These are phyloP conservation scores for Fistularia commersonii DNA, from an alignment of 2,797 vertebrate genomes.

Conservation along the genomic window DNA sequence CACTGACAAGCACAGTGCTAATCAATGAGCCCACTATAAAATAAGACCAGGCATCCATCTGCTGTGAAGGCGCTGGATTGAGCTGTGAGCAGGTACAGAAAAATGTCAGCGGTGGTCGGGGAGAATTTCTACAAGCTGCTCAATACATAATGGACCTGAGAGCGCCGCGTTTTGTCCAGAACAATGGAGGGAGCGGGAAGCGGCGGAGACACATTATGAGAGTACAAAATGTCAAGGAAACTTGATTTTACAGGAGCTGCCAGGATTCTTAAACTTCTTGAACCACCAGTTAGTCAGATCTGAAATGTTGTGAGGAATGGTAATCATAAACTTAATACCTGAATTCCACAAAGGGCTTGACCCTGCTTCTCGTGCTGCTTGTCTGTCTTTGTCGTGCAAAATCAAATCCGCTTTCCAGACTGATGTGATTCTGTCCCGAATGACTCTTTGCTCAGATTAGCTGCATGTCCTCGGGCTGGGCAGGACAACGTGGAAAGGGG, in stretches of 20 bases:
- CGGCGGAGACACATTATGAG: too few relatives aligned
- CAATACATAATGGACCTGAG: constrained; percentile 18
- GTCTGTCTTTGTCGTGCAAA: too few relatives aligned
- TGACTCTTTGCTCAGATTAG: too few relatives aligned
- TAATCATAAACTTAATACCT: too few relatives aligned
- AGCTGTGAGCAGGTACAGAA: constrained; percentile 30
- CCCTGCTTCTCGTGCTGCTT: too few relatives aligned
- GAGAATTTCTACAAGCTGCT: constrained; percentile 15
- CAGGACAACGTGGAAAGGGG: too few relatives aligned
- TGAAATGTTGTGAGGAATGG: too few relatives aligned
- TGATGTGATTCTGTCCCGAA: too few relatives aligned
- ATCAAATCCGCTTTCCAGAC: too few relatives aligned
- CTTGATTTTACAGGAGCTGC: constrained; percentile 3
- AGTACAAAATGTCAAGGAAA: neutral
- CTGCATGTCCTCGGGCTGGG: too few relatives aligned
- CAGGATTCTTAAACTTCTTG: neutral
- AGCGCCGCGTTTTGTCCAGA: constrained; percentile 1
- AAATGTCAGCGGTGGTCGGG: constrained; percentile 38
- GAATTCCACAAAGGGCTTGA: too few relatives aligned
- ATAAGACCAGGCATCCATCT: constrained; percentile 72
- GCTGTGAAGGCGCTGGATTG: constrained; percentile 51
- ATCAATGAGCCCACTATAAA: constrained; percentile 78
- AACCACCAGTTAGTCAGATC: too few relatives aligned
- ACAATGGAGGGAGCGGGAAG: constrained; percentile 20
- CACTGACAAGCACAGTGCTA: constrained; percentile 72